Base-by-base conservation (phyloP, 2,888 invertebrate genomes). In the Scaptomyza reducta region DNA sequence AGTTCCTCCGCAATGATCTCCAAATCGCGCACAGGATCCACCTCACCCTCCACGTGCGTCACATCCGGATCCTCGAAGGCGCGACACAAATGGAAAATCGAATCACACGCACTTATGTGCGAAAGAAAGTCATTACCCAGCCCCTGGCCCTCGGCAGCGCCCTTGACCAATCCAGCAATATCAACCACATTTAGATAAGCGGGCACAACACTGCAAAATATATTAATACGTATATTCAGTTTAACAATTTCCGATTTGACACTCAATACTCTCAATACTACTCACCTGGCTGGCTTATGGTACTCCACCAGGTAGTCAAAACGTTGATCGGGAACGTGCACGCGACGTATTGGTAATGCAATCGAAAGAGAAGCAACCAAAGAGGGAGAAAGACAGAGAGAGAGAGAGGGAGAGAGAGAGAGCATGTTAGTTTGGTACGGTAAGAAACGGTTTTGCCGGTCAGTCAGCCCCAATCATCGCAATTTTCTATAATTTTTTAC, bases 61-160 rank as follows among this genome's bases (percentile, higher is more conserved):
- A 99, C 98, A 89, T 99, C 98, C 59, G 98, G 97, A 89, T 99
- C 98, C 74, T 99, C 99, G 91, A 99, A 99, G 9, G 97, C 98
- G 89, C 99, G 95, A 90, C 97, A 97, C 74, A 99, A 94, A 92
- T 99, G 98, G 91, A 99, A 99, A 85, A 99, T 96, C 41, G 98
- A 98, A 92, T 99, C 99, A 91, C 99, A 99, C 14, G 99, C 99
- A 91, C 96, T 97, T 89, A 99, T 99, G 92, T 99, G 98, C 6
- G 99, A 98, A 46, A 99, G 94, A 92, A 99, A 99, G 69, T 98
- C 98, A 92, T 99, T 99, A 88, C 99, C 99, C 59, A 99, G 93
- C 1, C 99, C 89, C 60, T 85, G 88, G 0, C 99, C 99, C 91
- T 99, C 98, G 4, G 98, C 96, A 2, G 99, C 99, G 31, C 99